Base-by-base conservation (phyloP, 2,888 invertebrate genomes). In the Drosophila borborema region DNA sequence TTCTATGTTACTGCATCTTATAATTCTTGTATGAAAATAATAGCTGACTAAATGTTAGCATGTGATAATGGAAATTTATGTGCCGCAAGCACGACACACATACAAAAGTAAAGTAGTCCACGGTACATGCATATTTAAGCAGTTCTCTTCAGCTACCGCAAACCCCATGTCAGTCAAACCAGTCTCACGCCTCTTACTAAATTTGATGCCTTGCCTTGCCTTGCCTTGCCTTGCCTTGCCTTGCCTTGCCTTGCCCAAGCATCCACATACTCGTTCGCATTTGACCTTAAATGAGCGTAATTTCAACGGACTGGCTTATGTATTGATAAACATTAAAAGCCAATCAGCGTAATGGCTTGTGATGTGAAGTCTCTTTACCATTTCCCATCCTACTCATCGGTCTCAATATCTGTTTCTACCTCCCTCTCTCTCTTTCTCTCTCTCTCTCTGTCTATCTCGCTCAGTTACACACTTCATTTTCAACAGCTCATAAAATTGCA, bases 261-360 rank as follows among this genome's bases (percentile, higher is more conserved):
- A 40, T 38, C 67, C 72, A 63, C 48, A 34, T 34, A 48, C 60
- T 49, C 48, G 55, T 65, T 56, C 54, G 46, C 74, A 56, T 64
- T 48, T 41, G 60, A 51, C 46, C 63, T 46, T 43, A 54, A 41
- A 59, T 40, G 48, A 46, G 62, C 31, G 48, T 43, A 31, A 60
- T 63, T 74, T 64, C 68, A 59, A 54, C 58, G 53, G 74, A 77
- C 72, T 82, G 74, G 75, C 79, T 75, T 77, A 89, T 84, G 75
- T 89, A 86, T 86, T 86, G 85, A 86, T 89, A 89, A 87, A 84
- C 85, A 89, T 86, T 89, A 89, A 86, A 86, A 86, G 89, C 85
- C 85, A 86, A 86, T 86, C 85, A 86, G 77, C 85, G 85, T 89
- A 86, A 86, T 86, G 85, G 90, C 67, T 85, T 85, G 85, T 89